These are phyloP conservation scores for Andrena minutula DNA, from an alignment of 2,888 invertebrate genomes.

Conservation along the genomic window DNA sequence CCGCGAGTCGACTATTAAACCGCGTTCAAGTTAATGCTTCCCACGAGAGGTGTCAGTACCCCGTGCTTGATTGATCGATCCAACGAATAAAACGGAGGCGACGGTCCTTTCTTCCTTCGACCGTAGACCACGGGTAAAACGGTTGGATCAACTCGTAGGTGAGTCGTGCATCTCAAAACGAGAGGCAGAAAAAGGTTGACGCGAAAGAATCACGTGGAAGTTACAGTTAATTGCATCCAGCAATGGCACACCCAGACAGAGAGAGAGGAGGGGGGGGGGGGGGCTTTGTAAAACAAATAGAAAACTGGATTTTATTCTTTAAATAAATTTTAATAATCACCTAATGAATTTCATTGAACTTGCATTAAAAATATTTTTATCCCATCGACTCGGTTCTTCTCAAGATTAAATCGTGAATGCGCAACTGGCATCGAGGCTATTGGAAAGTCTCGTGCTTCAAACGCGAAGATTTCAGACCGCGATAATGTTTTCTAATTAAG, in stretches of 20 bases:
- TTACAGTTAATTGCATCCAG: neutral
- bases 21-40: conserved; percentile 65
- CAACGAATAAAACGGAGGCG: conserved; percentile 44
- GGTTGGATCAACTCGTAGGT: neutral
- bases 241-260: neutral
- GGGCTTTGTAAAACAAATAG: too few species aligned
- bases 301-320: too few species aligned
- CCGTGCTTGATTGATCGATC: conserved; percentile 70
- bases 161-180: neutral
- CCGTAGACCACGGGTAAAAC: neutral
- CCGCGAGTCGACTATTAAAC: conserved; percentile 60
- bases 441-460: too few species aligned
- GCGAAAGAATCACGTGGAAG: neutral
- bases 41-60: conserved; percentile 45
- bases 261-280: too few species aligned
- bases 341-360: too few species aligned
- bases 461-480: too few species aligned
- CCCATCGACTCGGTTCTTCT: too few species aligned
- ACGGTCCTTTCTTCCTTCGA: neutral
- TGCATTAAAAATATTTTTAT: too few species aligned
- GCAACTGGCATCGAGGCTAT: too few species aligned
- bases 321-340: too few species aligned
- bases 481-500: too few species aligned
- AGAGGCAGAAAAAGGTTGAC: neutral
- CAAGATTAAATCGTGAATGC: too few species aligned